phyloP scores from a whole-genome alignment of 2,113 vertebrate species.

The Caretta caretta region DNA sequence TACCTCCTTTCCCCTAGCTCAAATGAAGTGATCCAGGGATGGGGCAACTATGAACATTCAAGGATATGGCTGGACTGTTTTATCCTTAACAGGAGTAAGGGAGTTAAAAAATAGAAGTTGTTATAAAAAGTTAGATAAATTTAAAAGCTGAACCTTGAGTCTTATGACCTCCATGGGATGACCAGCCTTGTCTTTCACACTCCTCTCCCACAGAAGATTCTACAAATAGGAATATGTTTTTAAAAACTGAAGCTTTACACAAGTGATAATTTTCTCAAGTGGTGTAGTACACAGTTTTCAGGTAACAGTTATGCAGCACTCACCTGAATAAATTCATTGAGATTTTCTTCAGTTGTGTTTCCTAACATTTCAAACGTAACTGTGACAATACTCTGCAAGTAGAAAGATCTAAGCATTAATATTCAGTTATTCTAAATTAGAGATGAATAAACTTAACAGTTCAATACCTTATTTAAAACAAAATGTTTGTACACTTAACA shows the following conservation, averaged over 20 bases:
- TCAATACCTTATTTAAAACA: neutral
- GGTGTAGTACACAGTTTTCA: neutral
- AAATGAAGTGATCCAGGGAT: neutral
- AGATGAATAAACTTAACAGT: neutral
- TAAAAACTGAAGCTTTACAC: neutral
- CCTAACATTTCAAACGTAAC: constrained; percentile 93
- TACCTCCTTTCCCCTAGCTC: neutral
- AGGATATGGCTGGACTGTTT: neutral
- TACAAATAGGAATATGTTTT: constrained; percentile 70
- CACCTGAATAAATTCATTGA: constrained; percentile 95
- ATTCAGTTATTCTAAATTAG: neutral
- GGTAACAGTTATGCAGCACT: neutral
- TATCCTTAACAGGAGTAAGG: neutral
- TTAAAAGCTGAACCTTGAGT: constrained; percentile 85
- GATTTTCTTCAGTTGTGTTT: constrained; percentile 86
- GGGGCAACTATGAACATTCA: neutral
- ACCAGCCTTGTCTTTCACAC: constrained; percentile 85
- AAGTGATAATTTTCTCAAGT: neutral
- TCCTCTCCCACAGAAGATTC: constrained; percentile 97
- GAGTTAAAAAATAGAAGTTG: neutral
- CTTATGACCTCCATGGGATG: constrained; percentile 90
- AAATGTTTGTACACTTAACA: neutral
- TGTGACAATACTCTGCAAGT: constrained; percentile 90
- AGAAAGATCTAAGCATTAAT: neutral
- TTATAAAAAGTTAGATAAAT: neutral